These are phyloP conservation scores for Forficula auricularia DNA, from an alignment of 1,140 invertebrate species.

Conservation along the genomic window DNA sequence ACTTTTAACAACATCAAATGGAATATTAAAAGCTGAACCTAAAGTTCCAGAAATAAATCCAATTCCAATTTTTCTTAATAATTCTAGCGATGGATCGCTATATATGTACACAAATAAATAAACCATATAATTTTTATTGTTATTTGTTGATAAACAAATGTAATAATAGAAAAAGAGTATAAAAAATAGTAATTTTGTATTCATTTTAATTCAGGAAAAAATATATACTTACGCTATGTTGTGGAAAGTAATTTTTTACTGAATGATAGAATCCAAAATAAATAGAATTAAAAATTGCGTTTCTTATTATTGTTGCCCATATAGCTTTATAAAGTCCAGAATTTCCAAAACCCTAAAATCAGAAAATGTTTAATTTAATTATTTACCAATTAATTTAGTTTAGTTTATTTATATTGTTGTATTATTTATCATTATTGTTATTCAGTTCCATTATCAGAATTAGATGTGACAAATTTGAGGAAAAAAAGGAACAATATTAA, in stretches of 20 bases:
- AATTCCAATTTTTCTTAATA: constrained; percentile 51
- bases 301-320: constrained; percentile 67
- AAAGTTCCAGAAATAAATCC: constrained; percentile 71
- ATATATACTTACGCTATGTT: constrained; percentile 36
- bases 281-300: constrained; percentile 79
- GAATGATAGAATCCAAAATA: constrained; percentile 92
- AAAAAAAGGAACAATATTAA: background rate
- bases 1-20: constrained; percentile 90
- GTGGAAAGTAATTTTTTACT: constrained; percentile 57
- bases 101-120: constrained; percentile 15
- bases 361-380: background rate
- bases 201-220: background rate
- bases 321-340: constrained; percentile 75
- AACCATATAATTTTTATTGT: background rate
- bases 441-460: too few relatives aligned
- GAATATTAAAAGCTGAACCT: constrained; percentile 77
- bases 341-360: constrained; percentile 43
- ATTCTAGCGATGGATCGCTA: constrained; percentile 50
- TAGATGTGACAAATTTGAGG: too few relatives aligned
- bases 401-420: too few relatives aligned
- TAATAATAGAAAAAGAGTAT: background rate
- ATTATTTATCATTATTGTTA: too few relatives aligned
- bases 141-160: background rate
- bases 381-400: too few relatives aligned
- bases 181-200: constrained; percentile 1